Evolutionary conservation across 2,888 invertebrate genomes (phyloP).

Genomic region (Criorhina ranunculi): DNA sequence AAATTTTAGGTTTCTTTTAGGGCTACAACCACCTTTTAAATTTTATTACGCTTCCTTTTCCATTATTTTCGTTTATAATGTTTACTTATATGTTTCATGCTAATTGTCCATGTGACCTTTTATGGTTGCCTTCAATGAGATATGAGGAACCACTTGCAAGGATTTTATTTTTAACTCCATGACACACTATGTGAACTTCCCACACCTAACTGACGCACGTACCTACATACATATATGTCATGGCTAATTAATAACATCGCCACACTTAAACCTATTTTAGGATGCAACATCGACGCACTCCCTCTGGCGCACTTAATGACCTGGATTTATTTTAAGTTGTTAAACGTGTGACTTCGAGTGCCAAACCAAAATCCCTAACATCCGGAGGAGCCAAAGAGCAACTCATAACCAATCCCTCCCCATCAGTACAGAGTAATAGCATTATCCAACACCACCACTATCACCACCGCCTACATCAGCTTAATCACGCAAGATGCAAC

Average conservation of each 20-base stretch:
- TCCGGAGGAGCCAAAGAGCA: constrained; percentile 73
- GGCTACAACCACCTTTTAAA: not conserved
- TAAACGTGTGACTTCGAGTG: constrained; percentile 70
- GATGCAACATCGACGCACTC: constrained; percentile 30
- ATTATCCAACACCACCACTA: constrained; percentile 31
- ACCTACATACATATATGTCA: constrained; percentile 65
- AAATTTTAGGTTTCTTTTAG: constrained; percentile 28
- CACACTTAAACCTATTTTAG: constrained; percentile 70
- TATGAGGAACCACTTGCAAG: constrained; percentile 67
- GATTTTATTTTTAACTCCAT: constrained; percentile 51
- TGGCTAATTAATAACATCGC: constrained; percentile 68
- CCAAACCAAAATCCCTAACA: constrained; percentile 66
- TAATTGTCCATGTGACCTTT: constrained; percentile 4
- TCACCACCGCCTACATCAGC: constrained; percentile 66
- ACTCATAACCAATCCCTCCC: constrained; percentile 52
- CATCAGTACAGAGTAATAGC: not conserved
- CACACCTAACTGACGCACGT: constrained; percentile 48
- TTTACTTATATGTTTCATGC: constrained; percentile 27
- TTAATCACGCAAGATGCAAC: constrained; percentile 66
- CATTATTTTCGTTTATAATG: constrained; percentile 34
- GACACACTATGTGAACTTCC: constrained; percentile 52
- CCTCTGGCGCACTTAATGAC: constrained; percentile 64
- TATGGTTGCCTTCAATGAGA: constrained; percentile 30
- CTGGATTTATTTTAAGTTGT: constrained; percentile 76
- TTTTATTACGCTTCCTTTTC: constrained; percentile 52